Evolutionary conservation across 2,797 vertebrate genomes (phyloP), one percentile per base, ranked within the genome.

Genomic region (Takifugu ocellatus): DNA sequence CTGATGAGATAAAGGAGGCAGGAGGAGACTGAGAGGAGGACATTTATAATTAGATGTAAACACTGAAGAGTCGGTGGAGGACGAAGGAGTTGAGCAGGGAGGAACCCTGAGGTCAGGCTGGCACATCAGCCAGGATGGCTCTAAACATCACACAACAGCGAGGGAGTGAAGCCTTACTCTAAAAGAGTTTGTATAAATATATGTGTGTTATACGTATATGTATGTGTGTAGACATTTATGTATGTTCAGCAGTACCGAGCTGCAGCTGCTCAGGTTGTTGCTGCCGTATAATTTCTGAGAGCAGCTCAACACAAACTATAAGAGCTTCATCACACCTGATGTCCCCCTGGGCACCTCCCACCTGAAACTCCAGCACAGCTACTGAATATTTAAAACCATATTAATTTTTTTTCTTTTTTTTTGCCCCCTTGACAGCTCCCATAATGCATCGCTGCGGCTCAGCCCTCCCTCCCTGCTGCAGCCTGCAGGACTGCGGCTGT

Each of bases 371-470:
- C 56, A 51, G 58, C 75, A 27, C 70, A 79, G 78, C 60, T 75
- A 75, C 61, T 84, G 78, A 87, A 85, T 85, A 83, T 85, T 84
- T 88, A 63, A 85, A 82, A 78, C 49, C 61, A 24, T 77, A 74
- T 76, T 73, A 49, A 71, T 79, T 77, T 70, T 33, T 39, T 39
- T 39, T 39, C 14, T 2, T 11, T 39, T 39, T 29, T 29, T 75
- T 59, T n/a, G 1, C 62, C 49, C 56, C 36, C 33, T 56, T 81
- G 79, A 87, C 84, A 84, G 74, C 67, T 85, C 79, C 78, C 82
- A 73, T 78, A 75, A 82, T 80, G 83, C 87, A 70, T 66, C 25
- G 9, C 77, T 75, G 53, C 68, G 61, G 63, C 66, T 59, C 66
- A 65, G 54, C 47, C 53, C 54, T 51, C 61, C 61, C 31, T 59